Evolutionary conservation across 1,140 invertebrate species (phyloP).

Genomic region (Leguminivora glycinivorella): DNA sequence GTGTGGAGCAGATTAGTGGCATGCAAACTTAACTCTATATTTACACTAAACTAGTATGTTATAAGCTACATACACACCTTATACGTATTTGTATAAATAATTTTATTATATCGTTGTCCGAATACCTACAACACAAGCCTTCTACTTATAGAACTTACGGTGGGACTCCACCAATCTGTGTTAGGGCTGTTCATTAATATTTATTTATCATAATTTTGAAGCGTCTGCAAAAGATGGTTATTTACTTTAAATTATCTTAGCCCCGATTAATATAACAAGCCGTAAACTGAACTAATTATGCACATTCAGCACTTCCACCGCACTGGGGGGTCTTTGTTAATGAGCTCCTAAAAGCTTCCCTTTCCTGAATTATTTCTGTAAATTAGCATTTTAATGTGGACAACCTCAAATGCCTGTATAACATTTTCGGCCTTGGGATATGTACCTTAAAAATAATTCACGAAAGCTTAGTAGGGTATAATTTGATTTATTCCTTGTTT

Average conservation of each 20-base stretch:
- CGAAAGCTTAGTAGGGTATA: neutral
- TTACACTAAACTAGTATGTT: too few species aligned
- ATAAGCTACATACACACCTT: too few species aligned
- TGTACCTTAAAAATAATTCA: neutral
- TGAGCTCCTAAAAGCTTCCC: slow-evolving; percentile 50
- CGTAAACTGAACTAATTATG: slow-evolving; percentile 44
- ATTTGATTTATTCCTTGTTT: neutral
- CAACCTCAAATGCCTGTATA: slow-evolving; percentile 38
- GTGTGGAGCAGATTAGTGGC: too few species aligned
- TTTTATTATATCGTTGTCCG: too few species aligned
- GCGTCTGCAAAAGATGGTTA: neutral
- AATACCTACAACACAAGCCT: too few species aligned
- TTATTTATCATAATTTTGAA: too few species aligned
- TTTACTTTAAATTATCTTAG: slow-evolving; percentile 1
- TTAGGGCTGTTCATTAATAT: too few species aligned
- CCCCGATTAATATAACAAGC: slow-evolving; percentile 37
- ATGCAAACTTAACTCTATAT: too few species aligned
- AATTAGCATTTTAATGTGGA: slow-evolving; percentile 56
- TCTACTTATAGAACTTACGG: too few species aligned
- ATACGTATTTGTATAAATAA: too few species aligned
- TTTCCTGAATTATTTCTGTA: slow-evolving; percentile 44
- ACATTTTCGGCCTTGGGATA: neutral
- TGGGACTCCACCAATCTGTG: too few species aligned
- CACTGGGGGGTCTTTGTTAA: slow-evolving; percentile 46
- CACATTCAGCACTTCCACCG: slow-evolving; percentile 45